Evolutionary conservation across 2,113 vertebrate genomes (phyloP).

Genomic region (Lagopus muta): DNA sequence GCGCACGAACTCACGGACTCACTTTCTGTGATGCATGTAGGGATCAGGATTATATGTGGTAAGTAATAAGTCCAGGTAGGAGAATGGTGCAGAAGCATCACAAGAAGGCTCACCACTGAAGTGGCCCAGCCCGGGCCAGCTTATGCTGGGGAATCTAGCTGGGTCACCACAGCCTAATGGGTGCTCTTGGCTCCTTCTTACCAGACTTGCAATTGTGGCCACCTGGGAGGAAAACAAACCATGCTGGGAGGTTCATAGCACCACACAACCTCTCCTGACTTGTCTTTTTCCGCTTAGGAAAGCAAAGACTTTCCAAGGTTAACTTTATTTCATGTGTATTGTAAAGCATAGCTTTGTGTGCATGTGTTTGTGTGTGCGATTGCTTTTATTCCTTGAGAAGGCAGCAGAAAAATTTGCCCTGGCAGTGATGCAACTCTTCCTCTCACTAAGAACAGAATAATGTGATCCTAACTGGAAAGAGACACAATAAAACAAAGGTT

Average conservation of each 20-base stretch:
- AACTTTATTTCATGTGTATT: background rate
- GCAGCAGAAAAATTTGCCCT: background rate
- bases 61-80: background rate
- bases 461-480: background rate
- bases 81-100: background rate
- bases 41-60: background rate
- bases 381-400: background rate
- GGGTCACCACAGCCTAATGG: accelerated
- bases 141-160: background rate
- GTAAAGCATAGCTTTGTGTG: background rate
- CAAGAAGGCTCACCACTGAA: background rate
- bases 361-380: background rate
- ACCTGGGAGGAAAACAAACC: background rate
- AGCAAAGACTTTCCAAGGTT: background rate
- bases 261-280: background rate
- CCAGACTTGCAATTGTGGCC: background rate
- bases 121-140: background rate
- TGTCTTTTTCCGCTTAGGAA: background rate
- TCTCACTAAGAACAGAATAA: background rate
- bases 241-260: background rate
- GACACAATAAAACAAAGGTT: background rate
- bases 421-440: background rate
- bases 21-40: background rate
- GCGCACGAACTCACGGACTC: background rate
- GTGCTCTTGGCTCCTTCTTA: background rate